These are phyloP conservation scores for Sardinella longiceps DNA, from an alignment of 2,797 vertebrate genomes.

Conservation along the genomic window DNA sequence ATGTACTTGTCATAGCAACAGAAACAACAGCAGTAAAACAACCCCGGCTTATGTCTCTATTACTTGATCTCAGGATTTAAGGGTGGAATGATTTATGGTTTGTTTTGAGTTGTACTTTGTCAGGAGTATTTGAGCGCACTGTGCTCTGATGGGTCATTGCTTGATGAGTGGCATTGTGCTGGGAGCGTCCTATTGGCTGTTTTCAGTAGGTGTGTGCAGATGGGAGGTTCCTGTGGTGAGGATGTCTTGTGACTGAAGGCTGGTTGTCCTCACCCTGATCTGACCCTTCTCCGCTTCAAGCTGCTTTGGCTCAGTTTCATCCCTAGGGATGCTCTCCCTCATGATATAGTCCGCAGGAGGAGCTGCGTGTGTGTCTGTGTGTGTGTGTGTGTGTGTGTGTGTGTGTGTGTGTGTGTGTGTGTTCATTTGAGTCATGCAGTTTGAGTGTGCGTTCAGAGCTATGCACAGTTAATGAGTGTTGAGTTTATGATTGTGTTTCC, in stretches of 20 bases:
- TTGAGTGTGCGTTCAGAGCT: background rate
- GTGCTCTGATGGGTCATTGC: background rate
- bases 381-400: slow-evolving; percentile 14
- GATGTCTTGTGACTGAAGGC: background rate
- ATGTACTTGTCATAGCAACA: background rate
- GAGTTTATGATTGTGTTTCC: background rate
- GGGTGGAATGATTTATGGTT: background rate
- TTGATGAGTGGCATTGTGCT: background rate
- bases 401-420: background rate
- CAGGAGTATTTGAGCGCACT: background rate
- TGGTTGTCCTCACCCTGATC: background rate
- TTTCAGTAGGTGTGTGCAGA: background rate
- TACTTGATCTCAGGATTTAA: background rate
- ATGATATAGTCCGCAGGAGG: background rate
- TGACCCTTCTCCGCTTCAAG: background rate
- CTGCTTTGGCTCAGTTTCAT: background rate
- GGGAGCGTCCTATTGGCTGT: background rate
- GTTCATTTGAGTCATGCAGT: background rate
- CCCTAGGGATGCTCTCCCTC: background rate
- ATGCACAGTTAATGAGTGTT: too few relatives aligned
- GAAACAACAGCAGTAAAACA: background rate
- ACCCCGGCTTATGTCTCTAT: background rate
- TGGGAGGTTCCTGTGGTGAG: background rate
- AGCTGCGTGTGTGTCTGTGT: slow-evolving; percentile 18
- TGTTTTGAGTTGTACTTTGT: background rate